These are phyloP conservation scores for Drosophila grimshawi DNA, from an alignment of 1,140 invertebrate species.

Conservation along the genomic window DNA sequence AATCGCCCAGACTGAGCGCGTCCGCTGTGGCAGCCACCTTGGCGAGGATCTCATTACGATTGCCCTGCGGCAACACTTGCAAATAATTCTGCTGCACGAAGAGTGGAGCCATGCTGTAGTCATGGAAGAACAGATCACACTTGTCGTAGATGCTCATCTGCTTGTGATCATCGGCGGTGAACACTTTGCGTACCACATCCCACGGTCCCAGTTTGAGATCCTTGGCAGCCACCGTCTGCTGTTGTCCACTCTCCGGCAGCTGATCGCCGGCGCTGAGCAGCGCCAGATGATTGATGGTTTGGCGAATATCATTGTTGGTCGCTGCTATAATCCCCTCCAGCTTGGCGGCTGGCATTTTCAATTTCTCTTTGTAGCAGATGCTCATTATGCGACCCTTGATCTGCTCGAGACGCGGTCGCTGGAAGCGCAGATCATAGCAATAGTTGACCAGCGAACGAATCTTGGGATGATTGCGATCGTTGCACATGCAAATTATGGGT, in stretches of 20 bases:
- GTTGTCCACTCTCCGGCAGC: constrained; percentile 72
- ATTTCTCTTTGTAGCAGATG: constrained; percentile 95
- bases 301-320: constrained; percentile 96
- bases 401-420: constrained; percentile 93
- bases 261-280: constrained; percentile 89
- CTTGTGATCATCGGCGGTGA: constrained; percentile 92
- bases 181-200: constrained; percentile 96
- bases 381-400: constrained; percentile 96
- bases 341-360: constrained; percentile 91
- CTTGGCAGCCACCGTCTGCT: constrained; percentile 87
- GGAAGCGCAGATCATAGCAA: constrained; percentile 96
- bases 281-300: constrained; percentile 95
- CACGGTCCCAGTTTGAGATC: constrained; percentile 96
- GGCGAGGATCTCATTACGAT: constrained; percentile 87
- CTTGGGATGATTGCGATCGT: constrained; percentile 97
- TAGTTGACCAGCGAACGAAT: constrained; percentile 97
- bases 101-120: constrained; percentile 97
- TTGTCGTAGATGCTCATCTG: constrained; percentile 94
- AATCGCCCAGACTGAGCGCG: constrained; percentile 93
- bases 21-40: constrained; percentile 92
- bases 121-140: constrained; percentile 97
- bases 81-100: constrained; percentile 99
- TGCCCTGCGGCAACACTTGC: constrained; percentile 88
- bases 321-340: constrained; percentile 94
- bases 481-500: constrained; percentile 99